Percentiles rank a stretch among this genome's conserved stretches.
Evolutionary conservation across 2,888 invertebrate genomes (phyloP).

Genomic region (Agrochola macilenta): DNA sequence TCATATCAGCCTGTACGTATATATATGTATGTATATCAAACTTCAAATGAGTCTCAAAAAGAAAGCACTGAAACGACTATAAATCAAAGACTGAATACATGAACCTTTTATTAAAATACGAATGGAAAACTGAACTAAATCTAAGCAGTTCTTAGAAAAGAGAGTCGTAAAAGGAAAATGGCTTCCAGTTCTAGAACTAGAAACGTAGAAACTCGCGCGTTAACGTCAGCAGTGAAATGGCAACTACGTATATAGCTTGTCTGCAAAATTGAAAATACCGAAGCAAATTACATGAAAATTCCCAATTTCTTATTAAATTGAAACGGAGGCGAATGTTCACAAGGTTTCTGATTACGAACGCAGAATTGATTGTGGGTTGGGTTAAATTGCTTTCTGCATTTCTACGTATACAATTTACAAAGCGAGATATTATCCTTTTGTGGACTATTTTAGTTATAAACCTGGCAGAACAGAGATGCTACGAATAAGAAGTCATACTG

Average conservation of each 20-base stretch:
- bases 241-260: constrained; percentile 31
- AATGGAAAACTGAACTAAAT: constrained; percentile 19
- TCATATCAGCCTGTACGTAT: too few relatives aligned
- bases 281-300: constrained; percentile 40
- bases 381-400: constrained; percentile 48
- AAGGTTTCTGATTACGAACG: constrained; percentile 46
- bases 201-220: constrained; percentile 40
- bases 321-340: constrained; percentile 40
- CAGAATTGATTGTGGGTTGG: constrained; percentile 52
- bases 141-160: constrained; percentile 30
- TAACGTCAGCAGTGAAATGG: constrained; percentile 40
- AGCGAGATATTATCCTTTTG: constrained; percentile 30
- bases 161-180: constrained; percentile 34
- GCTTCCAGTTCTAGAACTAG: constrained; percentile 28
- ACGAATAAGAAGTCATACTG: too few relatives aligned
- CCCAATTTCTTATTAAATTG: constrained; percentile 48
- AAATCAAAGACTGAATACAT: constrained; percentile 1
- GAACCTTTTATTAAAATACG: constrained; percentile 2
- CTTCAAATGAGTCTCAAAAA: background rate
- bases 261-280: constrained; percentile 44
- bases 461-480: background rate
- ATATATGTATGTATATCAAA: too few relatives aligned
- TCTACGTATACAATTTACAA: constrained; percentile 35
- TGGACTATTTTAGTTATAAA: constrained; percentile 5
- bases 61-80: background rate